phyloP scores from a whole-genome alignment of 1,140 invertebrate genomes.

The Zaprionus inermis region DNA sequence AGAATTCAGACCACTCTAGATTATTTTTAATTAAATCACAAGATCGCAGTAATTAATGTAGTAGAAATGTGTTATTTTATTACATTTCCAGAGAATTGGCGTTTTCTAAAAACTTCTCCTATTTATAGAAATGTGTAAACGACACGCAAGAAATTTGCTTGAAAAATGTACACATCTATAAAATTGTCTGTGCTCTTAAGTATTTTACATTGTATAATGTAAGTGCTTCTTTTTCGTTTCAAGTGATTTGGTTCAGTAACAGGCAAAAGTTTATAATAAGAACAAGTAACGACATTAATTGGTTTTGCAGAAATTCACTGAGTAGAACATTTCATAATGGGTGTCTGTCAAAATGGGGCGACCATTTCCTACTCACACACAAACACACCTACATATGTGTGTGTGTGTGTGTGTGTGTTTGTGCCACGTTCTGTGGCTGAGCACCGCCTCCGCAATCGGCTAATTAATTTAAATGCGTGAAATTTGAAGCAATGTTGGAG shows the following conservation, averaged over 20 bases:
- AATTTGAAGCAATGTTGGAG: slow-evolving; percentile 67
- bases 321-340: slow-evolving; percentile 4
- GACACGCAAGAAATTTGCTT: not conserved
- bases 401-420: slow-evolving; percentile 8
- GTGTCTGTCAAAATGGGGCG: not conserved
- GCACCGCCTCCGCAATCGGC: slow-evolving; percentile 26
- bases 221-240: not conserved
- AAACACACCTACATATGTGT: not conserved
- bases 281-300: slow-evolving; percentile 9
- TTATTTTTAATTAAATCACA: too few relatives aligned
- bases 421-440: slow-evolving; percentile 18
- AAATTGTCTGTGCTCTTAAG: not conserved
- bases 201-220: not conserved
- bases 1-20: too few relatives aligned
- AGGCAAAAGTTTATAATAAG: not conserved
- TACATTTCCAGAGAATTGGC: too few relatives aligned
- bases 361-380: not conserved
- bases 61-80: too few relatives aligned
- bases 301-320: not conserved
- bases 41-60: too few relatives aligned
- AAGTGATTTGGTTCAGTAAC: not conserved
- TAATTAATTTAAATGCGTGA: slow-evolving; percentile 77
- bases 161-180: not conserved
- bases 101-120: too few relatives aligned
- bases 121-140: not conserved